Base-by-base conservation (phyloP, 2,113 vertebrate species). In the Hippocampus guttulatus region DNA sequence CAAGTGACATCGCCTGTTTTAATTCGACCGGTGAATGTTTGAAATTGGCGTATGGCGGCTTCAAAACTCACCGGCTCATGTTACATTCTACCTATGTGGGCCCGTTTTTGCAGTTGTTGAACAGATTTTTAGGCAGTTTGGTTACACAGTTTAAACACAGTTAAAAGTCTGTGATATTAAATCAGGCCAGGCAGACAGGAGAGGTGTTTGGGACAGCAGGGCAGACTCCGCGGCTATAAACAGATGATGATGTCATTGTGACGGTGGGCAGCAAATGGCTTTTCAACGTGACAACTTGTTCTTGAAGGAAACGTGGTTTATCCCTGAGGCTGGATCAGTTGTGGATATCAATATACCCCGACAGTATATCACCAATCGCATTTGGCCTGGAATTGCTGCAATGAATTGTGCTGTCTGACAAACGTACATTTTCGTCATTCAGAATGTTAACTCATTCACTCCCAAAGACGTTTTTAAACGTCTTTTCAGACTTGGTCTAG, bases 21-120 rank as follows among this genome's bases (percentile, higher is more conserved):
- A 72, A 52, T 57, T 33, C 52, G 0, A 64, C 73, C 18, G 49
- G 40, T 63, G 66, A 75, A n/a, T 85, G 83, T 85, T 89, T 88
- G 72, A 73, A 79, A 65, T 63, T 68, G 63, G 33, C 40, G 75
- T 73, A 71, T 74, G 74, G 72, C 62, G 0, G 63, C 65, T 30
- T 80, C 66, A 73, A 38, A 58, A 60, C 68, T 75, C 74, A 69
- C 52, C 20, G 54, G 74, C 58, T 84, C 74, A 1, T 3, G 71
- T 87, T 85, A 77, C 85, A 30, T 21, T 20, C 7, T 4, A 70
- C 30, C 58, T 21, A 1, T 1, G 57, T 5, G 11, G 27, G 43
- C 11, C n/a, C 0, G 57, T 1, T 14, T 38, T 23, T 6, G 74
- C 68, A 21, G 11, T 60, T 18, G 18, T 45, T 5, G 0, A 47